Evolutionary conservation across 2,113 vertebrate genomes (phyloP), one percentile per base, ranked within the genome.

Genomic region (Saguinus imperator): DNA sequence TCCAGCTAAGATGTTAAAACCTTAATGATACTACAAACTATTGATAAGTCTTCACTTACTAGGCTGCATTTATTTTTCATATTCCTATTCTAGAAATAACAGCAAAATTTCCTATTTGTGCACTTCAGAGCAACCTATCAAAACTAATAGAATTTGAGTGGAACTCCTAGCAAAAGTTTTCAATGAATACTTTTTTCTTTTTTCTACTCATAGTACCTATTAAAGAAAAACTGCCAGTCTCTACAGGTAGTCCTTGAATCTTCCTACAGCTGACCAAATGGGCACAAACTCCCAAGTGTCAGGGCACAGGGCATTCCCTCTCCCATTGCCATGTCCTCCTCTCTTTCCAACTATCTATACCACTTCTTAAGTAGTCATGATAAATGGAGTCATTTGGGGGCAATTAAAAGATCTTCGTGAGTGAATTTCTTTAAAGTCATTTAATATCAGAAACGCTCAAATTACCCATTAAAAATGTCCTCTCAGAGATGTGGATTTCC

Each of bases 131-230:
- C 45, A 88, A 89, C 25, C 29, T 76, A 61, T 48, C 61, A 61
- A 77, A 91, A 84, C 45, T 52, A 89, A 72, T 21, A 97, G 43
- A 68, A 66, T 35, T 70, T 40, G 68, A 96, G 75, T 61, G 43
- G 23, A 96, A 93, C 17, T 91, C 35, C 35, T 61, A 77, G 18
- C 52, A 95, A 94, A 64, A 45, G 7, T 94, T 91, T 93, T 57
- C 73, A 76, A 89, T 3, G 3, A 66, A 77, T 23, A 29, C 8
- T 58, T 77, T 83, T 79, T n/a, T 17, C 20, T 55, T 88, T 90
- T 92, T 76, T 72, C 11, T 76, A 80, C 21, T 37, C 80, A 91
- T 82, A 58, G 35, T 72, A 72, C 18, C 7, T 29, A 27, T n/a
- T 91, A 8, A 80, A n/a, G 40, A 94, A 77, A 70, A 68, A 81